Base-by-base conservation (phyloP, 92 coral and sea anemone genomes). In the Muricea muricata region DNA sequence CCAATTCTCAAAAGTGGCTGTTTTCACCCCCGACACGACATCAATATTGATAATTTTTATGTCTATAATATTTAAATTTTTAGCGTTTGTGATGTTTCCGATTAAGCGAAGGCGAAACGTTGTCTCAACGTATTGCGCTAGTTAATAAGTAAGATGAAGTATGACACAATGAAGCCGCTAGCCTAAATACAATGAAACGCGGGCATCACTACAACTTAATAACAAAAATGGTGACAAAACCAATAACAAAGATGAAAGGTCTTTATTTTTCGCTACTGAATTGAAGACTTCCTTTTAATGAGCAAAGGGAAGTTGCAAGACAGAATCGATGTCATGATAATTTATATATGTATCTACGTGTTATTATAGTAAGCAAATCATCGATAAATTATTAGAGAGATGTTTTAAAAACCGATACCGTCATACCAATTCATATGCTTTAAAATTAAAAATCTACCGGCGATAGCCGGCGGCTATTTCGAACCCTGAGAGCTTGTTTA, bases 21-120 rank as follows among this genome's bases (percentile, higher is more conserved):
- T 60, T 60, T 23, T 14, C 24, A 32, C 26, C 26, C 98, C 97
- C 46, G 75, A 69, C 75, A 46, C 75, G 75, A 34, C 75, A 69
- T 69, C 25, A 40, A 34, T 69, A 69, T 40, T 69, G 24, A 69
- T 69, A 48, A 35, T 9, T 69, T 69, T 25, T 60, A 60, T 60
- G 33, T 60, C 68, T 24, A 60, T 60, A 13, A 60, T 8, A 28
- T 29, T 60, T 0, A 60, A 60, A 11, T 60, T 60, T 60, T 60
- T 60, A 60, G 42, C 42, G 9, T 9, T 37, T 37, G 42, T 37
- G 9, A 37, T 37, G 42, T 37, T 37, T 4, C 42, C 42, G 42
- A 37, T 37, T 9, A 37, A 37, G 42, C 42, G 9, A 37, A 37
- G 42, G 42, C n/a, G 42, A 37, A 7, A 60, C 33, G 68, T 60